Conservation (phyloP, 2,113 vertebrate species). For the Oostethus manadensis region DNA sequence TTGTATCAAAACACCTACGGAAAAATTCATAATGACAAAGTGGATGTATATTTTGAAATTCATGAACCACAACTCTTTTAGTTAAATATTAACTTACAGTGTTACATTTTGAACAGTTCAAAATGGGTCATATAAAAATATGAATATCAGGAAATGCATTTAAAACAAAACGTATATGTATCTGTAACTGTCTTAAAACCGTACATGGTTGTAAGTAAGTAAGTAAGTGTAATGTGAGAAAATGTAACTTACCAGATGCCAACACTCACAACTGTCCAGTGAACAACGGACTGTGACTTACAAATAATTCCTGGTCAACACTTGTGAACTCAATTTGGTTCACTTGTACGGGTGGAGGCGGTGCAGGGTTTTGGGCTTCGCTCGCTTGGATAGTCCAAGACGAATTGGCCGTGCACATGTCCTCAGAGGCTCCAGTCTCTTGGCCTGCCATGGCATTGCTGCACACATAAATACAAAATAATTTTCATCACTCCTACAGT, state of each 20-base stretch:
- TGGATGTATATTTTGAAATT: not conserved
- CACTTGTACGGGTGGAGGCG: constrained; percentile 77
- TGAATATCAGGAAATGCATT: constrained; percentile 2
- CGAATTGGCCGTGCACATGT: constrained; percentile 84
- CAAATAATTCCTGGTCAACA: not conserved
- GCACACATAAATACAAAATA: constrained; percentile 29
- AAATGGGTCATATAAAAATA: constrained; percentile 8
- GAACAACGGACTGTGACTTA: not conserved
- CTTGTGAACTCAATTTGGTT: not conserved
- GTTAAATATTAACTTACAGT: constrained; percentile 1
- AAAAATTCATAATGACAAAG: constrained; percentile 3
- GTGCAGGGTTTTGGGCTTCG: constrained; percentile 80
- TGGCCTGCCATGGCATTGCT: constrained; percentile 67
- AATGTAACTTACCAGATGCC: not conserved
- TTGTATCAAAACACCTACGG: constrained; percentile 14
- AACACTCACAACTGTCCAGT: not conserved
- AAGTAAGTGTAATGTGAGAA: constrained; percentile 6
- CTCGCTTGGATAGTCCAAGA: constrained; percentile 86
- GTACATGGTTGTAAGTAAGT: not conserved
- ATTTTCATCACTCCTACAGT: not conserved
- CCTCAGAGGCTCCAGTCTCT: constrained; percentile 82
- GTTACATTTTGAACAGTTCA: not conserved
- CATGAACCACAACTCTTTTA: constrained; percentile 1
- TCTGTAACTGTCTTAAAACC: not conserved
- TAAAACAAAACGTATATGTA: not conserved